A percentile compares a stretch with the other conserved stretches of the same genome.
phyloP scores from a whole-genome alignment of 2,888 invertebrate species.

The Leptura quadrifasciata region DNA sequence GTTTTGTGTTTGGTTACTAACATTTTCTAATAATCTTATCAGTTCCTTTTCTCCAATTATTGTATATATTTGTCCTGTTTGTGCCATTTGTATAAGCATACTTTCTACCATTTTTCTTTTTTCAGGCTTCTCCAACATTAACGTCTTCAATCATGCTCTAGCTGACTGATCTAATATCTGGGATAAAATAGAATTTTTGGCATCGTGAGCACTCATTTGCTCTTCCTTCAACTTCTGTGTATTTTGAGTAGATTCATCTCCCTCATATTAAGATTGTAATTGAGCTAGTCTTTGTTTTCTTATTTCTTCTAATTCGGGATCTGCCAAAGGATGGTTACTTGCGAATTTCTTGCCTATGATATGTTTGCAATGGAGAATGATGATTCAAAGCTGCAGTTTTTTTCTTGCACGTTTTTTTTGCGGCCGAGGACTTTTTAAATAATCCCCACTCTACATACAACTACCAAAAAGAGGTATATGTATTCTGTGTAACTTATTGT shows the following conservation, averaged over 20 bases:
- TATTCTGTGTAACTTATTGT: too few species aligned
- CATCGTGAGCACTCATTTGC: conserved; percentile 84
- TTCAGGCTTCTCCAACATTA: conserved; percentile 95
- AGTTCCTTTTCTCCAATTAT: conserved; percentile 91
- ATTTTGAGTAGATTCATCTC: conserved; percentile 55
- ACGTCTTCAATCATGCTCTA: conserved; percentile 94
- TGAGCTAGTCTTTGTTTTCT: conserved; percentile 90
- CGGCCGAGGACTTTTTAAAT: too few species aligned
- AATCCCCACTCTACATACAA: too few species aligned
- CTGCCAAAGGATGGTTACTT: too few species aligned
- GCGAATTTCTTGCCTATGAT: too few species aligned
- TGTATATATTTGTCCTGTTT: conserved; percentile 89
- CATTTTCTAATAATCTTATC: conserved; percentile 88
- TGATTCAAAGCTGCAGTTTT: too few species aligned
- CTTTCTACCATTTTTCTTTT: conserved; percentile 96
- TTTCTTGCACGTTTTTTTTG: too few species aligned
- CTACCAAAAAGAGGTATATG: too few species aligned
- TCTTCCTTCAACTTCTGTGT: conserved; percentile 81
- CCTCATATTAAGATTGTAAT: conserved; percentile 85
- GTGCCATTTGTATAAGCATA: conserved; percentile 96
- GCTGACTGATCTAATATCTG: conserved; percentile 96
- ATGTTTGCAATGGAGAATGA: too few species aligned
- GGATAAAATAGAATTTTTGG: conserved; percentile 89
- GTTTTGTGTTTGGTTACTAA: conserved; percentile 88
- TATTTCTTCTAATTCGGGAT: conserved; percentile 88